phyloP scores from a whole-genome alignment of 2,113 vertebrate genomes.

The Ginglymostoma cirratum region DNA sequence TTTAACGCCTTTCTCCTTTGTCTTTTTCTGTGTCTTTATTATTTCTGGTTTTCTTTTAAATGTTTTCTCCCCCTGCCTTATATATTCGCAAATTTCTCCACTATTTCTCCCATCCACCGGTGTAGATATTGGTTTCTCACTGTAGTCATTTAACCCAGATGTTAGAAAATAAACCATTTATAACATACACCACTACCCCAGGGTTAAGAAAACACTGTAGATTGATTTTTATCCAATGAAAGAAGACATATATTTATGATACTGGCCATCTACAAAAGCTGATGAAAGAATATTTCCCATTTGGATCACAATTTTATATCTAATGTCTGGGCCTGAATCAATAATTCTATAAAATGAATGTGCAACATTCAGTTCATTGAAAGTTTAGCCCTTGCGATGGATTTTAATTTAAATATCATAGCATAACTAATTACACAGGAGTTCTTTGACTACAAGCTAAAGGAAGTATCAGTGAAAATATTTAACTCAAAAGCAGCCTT shows the following conservation, averaged over 20 bases:
- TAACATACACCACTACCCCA: neutral
- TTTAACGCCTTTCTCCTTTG: neutral
- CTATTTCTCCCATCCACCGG: neutral
- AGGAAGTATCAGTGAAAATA: neutral
- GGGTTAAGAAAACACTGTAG: neutral
- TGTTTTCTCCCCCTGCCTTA: neutral
- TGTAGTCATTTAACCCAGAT: neutral
- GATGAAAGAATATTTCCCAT: constrained; percentile 4
- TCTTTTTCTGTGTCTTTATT: neutral
- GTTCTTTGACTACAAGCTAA: neutral
- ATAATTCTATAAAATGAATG: too few species aligned
- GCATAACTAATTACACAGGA: neutral
- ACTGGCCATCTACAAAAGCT: neutral
- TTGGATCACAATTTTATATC: neutral
- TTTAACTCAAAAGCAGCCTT: neutral
- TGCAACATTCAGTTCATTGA: neutral
- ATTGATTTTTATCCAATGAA: neutral
- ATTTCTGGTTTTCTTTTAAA: neutral
- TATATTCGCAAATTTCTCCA: neutral
- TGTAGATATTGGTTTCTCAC: neutral
- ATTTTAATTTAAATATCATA: neutral
- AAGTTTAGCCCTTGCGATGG: neutral
- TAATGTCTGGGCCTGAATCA: neutral
- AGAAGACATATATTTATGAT: neutral
- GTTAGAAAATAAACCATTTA: neutral